These are phyloP conservation scores for Pica pica DNA, from an alignment of 2,113 vertebrate species.

Conservation along the genomic window DNA sequence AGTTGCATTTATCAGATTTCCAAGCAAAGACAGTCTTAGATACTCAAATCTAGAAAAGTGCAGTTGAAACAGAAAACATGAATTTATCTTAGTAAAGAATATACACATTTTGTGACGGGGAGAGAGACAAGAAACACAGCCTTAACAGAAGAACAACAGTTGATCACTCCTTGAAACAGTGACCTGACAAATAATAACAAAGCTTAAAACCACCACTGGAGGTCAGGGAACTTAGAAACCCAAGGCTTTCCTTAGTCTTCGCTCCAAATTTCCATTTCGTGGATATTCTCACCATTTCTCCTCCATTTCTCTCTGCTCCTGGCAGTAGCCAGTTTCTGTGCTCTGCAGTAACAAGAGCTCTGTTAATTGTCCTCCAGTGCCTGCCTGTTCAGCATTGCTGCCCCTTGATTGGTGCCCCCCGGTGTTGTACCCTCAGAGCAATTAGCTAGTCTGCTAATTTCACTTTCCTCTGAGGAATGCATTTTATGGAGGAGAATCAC, in stretches of 20 bases:
- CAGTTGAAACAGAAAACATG: neutral
- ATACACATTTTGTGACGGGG: neutral
- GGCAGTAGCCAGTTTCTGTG: neutral
- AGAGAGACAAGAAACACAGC: neutral
- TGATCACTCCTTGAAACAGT: neutral
- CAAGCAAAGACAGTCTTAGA: neutral
- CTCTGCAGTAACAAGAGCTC: neutral
- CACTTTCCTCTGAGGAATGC: neutral
- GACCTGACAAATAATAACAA: neutral
- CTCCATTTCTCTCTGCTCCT: neutral
- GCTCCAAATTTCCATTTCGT: neutral
- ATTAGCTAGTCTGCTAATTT: conserved; percentile 35
- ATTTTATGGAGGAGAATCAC: neutral
- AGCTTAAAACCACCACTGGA: neutral
- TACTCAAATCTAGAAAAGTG: neutral
- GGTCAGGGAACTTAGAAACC: neutral
- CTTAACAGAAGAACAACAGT: neutral
- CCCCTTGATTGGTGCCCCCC: conserved; percentile 14
- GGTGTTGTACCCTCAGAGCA: neutral
- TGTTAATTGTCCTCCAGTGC: neutral
- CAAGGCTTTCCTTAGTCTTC: neutral
- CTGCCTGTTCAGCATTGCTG: conserved; percentile 33
- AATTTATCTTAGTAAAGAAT: neutral
- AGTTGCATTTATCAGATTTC: neutral
- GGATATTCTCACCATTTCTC: neutral